These are phyloP conservation scores for Philhelius pedissequus DNA, from an alignment of 2,888 invertebrate species.

Conservation along the genomic window DNA sequence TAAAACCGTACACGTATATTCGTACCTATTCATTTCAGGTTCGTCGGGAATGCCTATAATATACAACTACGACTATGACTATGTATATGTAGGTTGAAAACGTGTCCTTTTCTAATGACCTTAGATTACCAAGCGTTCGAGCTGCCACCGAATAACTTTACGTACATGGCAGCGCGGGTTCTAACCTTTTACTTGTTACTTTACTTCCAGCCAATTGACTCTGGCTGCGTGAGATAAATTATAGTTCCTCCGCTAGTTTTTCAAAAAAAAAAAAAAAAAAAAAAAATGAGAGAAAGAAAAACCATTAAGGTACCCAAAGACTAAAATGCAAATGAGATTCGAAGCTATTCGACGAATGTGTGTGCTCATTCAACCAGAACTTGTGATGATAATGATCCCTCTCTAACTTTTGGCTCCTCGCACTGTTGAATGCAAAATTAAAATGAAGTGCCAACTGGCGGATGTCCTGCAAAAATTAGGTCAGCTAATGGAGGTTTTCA, in stretches of 20 bases:
- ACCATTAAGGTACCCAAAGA: not conserved
- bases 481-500: constrained; percentile 25
- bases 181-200: constrained; percentile 39
- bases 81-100: not conserved
- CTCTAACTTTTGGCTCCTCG: constrained; percentile 14
- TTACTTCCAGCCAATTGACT: constrained; percentile 12
- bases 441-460: constrained; percentile 44
- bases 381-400: constrained; percentile 32
- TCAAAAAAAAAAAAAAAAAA: not conserved
- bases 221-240: constrained; percentile 8
- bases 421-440: constrained; percentile 40
- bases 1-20: not conserved
- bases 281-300: too few relatives aligned
- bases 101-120: constrained; percentile 35
- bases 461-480: constrained; percentile 27
- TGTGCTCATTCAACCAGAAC: constrained; percentile 7
- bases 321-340: constrained; percentile 45
- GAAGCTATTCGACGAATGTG: not conserved
- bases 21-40: not conserved
- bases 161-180: not conserved
- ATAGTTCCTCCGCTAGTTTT: not conserved
- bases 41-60: not conserved
- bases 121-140: constrained; percentile 26
- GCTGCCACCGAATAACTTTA: not conserved
- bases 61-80: not conserved